Evolutionary conservation across 2,797 vertebrate species (phyloP).

Genomic region (Chiloscyllium punctatum): DNA sequence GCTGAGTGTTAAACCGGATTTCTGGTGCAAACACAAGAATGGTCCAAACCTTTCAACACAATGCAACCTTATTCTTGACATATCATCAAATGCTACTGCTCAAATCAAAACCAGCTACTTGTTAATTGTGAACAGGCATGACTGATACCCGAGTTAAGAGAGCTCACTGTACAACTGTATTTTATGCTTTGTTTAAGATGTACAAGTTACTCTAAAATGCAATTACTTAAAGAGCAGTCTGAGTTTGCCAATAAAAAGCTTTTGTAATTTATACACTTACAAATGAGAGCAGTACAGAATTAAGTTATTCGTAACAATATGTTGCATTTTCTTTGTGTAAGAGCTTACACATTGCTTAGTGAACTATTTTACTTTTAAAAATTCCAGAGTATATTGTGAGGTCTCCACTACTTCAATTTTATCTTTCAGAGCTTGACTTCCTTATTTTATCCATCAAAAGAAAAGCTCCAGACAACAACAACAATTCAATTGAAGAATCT

Average conservation of each 20-base stretch:
- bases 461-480: background rate
- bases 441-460: background rate
- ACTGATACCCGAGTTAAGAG: background rate
- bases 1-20: background rate
- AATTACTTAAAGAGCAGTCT: background rate
- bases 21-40: background rate
- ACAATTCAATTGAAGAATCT: background rate
- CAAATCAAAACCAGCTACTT: conserved; percentile 12
- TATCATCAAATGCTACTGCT: background rate
- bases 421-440: background rate
- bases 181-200: background rate
- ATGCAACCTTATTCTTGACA: background rate
- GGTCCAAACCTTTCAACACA: background rate
- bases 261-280: background rate
- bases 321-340: background rate
- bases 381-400: background rate
- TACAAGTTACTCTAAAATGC: background rate
- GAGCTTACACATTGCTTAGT: background rate
- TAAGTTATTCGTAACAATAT: background rate
- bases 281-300: background rate
- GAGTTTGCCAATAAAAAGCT: background rate
- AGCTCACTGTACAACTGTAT: background rate
- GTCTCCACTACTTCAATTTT: background rate
- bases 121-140: background rate
- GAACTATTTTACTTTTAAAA: background rate